A percentile compares a stretch with the other conserved stretches of the same genome.
These are phyloP conservation scores for Pseudochirops corinnae DNA, from an alignment of 2,797 vertebrate genomes.

Conservation along the genomic window DNA sequence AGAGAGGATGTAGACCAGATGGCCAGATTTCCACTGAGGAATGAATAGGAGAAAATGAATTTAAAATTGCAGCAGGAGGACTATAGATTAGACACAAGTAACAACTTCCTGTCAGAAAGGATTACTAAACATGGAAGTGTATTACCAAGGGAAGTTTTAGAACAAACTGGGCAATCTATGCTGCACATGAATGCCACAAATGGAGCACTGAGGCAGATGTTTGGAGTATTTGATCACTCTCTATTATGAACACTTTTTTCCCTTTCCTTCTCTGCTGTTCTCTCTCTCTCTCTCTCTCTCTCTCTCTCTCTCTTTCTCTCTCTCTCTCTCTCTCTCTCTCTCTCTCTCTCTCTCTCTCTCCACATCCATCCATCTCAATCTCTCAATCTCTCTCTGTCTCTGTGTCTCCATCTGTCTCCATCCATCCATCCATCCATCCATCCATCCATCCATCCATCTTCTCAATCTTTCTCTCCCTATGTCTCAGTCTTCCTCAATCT, in stretches of 20 bases:
- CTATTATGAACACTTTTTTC: not conserved
- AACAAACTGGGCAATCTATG: not conserved
- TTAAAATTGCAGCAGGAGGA: slow-evolving; percentile 3
- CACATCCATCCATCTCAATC: no score
- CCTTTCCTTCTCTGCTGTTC: not conserved
- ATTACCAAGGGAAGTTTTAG: not conserved
- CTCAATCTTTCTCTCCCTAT: no score
- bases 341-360: no score
- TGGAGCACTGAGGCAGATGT: not conserved
- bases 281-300: not conserved
- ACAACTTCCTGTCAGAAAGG: slow-evolving; percentile 7
- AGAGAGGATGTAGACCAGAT: not conserved
- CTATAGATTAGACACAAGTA: not conserved
- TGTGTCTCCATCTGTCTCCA: no score
- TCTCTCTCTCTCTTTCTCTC: not conserved
- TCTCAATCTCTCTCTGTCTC: no score
- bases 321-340: no score
- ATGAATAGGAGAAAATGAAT: slow-evolving; percentile 11
- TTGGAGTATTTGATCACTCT: not conserved
- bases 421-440: no score
- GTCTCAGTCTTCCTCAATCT: no score
- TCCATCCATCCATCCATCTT: no score
- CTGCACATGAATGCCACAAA: not conserved
- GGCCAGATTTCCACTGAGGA: not conserved
- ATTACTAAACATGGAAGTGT: not conserved